A percentile compares a stretch with the other conserved stretches of the same genome.
Evolutionary conservation across 2,797 vertebrate species (phyloP).

Genomic region (Anableps anableps): DNA sequence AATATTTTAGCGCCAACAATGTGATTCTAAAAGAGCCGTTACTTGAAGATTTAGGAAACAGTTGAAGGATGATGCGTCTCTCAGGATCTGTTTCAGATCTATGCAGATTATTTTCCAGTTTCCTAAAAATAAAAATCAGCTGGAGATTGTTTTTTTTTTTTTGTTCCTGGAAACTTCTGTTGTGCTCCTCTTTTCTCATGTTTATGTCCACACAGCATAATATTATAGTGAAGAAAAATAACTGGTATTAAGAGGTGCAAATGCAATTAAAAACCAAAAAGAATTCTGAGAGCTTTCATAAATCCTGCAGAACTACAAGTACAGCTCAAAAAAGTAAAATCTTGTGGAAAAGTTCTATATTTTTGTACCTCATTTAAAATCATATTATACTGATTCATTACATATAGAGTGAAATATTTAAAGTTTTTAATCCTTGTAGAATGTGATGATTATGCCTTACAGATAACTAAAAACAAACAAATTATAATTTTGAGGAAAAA

Average conservation of each 20-base stretch:
- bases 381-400: neutral
- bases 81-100: no score
- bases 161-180: neutral
- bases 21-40: no score
- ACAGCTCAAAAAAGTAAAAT: neutral
- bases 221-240: neutral
- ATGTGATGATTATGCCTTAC: neutral
- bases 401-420: neutral
- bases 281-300: neutral
- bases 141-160: no score
- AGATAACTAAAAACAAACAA: neutral
- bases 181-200: neutral
- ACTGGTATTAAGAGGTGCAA: neutral
- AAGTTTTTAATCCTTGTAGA: neutral
- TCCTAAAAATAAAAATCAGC: no score
- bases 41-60: no score
- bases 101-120: no score
- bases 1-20: no score
- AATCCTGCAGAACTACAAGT: neutral
- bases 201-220: neutral
- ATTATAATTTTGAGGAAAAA: neutral
- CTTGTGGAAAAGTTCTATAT: neutral
- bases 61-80: no score
- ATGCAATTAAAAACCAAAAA: neutral
- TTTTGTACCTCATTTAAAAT: neutral